Conservation (phyloP, 2,113 vertebrate species). For the Marmota monax region DNA sequence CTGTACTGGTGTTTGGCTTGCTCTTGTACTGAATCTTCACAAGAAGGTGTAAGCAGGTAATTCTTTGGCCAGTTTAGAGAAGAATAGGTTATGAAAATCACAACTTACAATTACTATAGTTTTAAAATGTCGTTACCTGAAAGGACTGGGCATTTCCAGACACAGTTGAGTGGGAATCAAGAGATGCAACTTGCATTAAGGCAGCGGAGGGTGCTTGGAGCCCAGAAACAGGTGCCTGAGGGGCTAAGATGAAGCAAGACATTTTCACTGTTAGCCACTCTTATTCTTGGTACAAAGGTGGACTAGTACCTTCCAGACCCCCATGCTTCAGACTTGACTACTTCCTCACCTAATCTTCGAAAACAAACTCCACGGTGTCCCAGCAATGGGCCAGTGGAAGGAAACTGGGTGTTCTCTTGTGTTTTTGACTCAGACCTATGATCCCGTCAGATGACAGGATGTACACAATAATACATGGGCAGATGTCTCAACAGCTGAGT, state of each 20-base stretch:
- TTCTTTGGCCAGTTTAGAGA: conserved; percentile 5
- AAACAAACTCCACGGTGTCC: not conserved
- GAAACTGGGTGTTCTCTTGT: not conserved
- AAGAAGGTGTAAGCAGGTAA: not conserved
- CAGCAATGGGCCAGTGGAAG: not conserved
- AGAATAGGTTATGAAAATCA: not conserved
- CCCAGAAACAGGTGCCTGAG: conserved; percentile 85
- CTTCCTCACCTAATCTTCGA: not conserved
- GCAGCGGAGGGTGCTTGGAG: conserved; percentile 87
- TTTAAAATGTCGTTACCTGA: conserved; percentile 89
- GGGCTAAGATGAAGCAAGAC: conserved; percentile 83
- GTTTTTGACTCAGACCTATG: not conserved
- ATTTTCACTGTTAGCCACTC: conserved; percentile 46
- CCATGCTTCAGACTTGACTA: not conserved
- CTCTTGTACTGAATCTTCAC: conserved; percentile 30
- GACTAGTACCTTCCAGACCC: not conserved
- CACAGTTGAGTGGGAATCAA: conserved; percentile 88
- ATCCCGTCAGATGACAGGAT: conserved; percentile 26
- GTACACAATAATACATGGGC: not conserved
- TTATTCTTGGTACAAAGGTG: not conserved
- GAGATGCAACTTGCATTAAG: conserved; percentile 89
- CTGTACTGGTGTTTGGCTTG: not conserved
- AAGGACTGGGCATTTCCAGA: conserved; percentile 90
- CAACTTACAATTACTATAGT: not conserved
- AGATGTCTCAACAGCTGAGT: not conserved